Percentiles rank a stretch among this genome's conserved stretches.
Conservation (phyloP, 1,140 invertebrate species). For the Bilobella aurantiaca region DNA sequence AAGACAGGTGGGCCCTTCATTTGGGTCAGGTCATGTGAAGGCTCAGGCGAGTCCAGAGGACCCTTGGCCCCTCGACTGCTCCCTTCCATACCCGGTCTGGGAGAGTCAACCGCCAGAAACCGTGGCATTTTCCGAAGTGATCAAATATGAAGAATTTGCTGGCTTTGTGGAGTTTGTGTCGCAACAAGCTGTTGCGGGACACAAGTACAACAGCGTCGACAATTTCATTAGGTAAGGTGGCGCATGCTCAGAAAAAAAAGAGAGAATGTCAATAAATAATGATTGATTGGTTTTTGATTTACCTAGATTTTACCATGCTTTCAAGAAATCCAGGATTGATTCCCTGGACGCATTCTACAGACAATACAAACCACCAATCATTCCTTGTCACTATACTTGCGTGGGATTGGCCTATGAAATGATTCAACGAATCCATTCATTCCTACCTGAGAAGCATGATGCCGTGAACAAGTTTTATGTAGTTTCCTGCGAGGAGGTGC, state of each 20-base stretch:
- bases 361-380: conserved; percentile 64
- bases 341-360: conserved; percentile 57
- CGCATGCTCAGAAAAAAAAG: not conserved
- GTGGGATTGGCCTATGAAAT: conserved; percentile 74
- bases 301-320: conserved; percentile 60
- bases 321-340: conserved; percentile 49
- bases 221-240: conserved; percentile 59
- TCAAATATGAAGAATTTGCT: conserved; percentile 67
- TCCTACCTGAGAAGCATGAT: conserved; percentile 19
- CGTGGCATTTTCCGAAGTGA: conserved; percentile 48
- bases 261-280: not conserved
- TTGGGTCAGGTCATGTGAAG: conserved; percentile 17
- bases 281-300: conserved; percentile 9
- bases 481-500: conserved; percentile 75
- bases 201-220: conserved; percentile 75
- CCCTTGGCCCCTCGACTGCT: conserved; percentile 50
- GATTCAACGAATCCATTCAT: conserved; percentile 43
- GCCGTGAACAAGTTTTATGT: conserved; percentile 52
- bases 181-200: conserved; percentile 60
- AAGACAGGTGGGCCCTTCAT: not conserved
- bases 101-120: conserved; percentile 42
- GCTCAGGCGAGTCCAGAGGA: conserved; percentile 37
- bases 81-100: conserved; percentile 59
- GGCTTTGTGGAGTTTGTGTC: conserved; percentile 61
- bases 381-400: conserved; percentile 67